A percentile compares a stretch with the other conserved stretches of the same genome.
phyloP scores from a whole-genome alignment of 2,797 vertebrate species.

The Myotis myotis region DNA sequence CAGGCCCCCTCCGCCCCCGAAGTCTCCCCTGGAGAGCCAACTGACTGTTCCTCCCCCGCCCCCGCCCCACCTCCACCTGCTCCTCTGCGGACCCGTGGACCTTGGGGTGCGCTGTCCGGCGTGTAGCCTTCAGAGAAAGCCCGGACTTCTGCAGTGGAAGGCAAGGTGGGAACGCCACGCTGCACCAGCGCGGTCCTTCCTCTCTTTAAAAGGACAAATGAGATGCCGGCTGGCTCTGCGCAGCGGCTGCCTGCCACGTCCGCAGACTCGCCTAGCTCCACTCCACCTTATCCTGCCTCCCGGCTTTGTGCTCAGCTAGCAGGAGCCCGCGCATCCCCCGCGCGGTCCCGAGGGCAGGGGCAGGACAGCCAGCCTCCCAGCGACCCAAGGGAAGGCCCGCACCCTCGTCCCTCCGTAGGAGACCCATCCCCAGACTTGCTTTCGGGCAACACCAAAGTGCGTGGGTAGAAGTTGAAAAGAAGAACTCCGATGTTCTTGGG shows the following conservation, averaged over 20 bases:
- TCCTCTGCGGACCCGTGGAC: neutral
- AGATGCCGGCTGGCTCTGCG: neutral
- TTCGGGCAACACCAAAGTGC: too few species aligned
- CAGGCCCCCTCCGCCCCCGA: neutral
- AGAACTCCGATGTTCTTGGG: neutral
- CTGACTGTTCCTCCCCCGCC: neutral
- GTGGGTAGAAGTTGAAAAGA: neutral
- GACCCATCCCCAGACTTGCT: neutral
- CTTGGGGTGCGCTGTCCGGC: neutral
- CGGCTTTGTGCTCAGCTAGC: neutral
- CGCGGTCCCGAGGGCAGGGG: neutral
- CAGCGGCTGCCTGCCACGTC: neutral
- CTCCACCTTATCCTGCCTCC: neutral
- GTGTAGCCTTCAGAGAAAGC: neutral
- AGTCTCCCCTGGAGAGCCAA: neutral
- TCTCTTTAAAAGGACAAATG: slow-evolving; percentile 13
- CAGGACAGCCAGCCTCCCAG: neutral
- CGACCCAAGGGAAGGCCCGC: neutral
- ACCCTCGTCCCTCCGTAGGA: neutral
- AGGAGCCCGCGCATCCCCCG: neutral
- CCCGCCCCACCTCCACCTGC: neutral
- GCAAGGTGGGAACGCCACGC: neutral
- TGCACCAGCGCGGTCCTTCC: neutral
- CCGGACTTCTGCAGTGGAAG: neutral
- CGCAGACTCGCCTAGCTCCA: neutral